Evolutionary conservation across 2,888 invertebrate species (phyloP), one percentile per base, ranked within the genome.

Genomic region (Drosophila diplacantha): DNA sequence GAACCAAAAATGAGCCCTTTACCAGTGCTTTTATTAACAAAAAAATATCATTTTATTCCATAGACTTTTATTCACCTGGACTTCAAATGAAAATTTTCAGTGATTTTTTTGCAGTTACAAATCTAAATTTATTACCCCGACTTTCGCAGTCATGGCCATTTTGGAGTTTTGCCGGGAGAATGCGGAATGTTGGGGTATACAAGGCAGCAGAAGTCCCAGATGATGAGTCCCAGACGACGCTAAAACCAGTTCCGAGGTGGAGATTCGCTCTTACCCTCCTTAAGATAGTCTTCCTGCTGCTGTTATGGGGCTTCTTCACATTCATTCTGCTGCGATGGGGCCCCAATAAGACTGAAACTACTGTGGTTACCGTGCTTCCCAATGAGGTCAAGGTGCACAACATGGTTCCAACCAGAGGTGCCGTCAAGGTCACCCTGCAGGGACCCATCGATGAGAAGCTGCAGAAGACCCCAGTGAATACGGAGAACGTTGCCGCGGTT

Each of bases 111-210:
- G 6, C n/a, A 16, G 16, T 16, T 26, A 26, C 6, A 43, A 43
- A 43, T 43, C 16, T 3, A 43, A 43, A 16, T 16, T 11, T 26
- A 16, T 16, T 26, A 24, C 24, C n/a, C n/a, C 5, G 6, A 41
- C 1, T 41, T 11, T 41, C 41, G 9, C 5, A n/a, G 22, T 16
- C 24, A 38, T 43, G 41, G 41, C 16, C 41, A 11, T 6, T 16
- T 24, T 43, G 41, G 11, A 43, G 26, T 26, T 43, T 43, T 43
- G 24, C 41, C 12, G 92, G 57, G 93, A n/a, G 41, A 41, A n/a
- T 24, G 11, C 9, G 24, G 3, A 11, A 26, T 11, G 11, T n/a
- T 26, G 6, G 24, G 6, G 1, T 26, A 16, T 9, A 16, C 26
- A 96, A 83, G 7, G 38, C 20, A 38, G 7, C 18, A 20, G 38